Percentiles rank a stretch among this genome's conserved stretches.
These are phyloP conservation scores for Oopsacas minuta DNA, from an alignment of 37 sponge, comb jelly and placozoan genomes.

Conservation along the genomic window DNA sequence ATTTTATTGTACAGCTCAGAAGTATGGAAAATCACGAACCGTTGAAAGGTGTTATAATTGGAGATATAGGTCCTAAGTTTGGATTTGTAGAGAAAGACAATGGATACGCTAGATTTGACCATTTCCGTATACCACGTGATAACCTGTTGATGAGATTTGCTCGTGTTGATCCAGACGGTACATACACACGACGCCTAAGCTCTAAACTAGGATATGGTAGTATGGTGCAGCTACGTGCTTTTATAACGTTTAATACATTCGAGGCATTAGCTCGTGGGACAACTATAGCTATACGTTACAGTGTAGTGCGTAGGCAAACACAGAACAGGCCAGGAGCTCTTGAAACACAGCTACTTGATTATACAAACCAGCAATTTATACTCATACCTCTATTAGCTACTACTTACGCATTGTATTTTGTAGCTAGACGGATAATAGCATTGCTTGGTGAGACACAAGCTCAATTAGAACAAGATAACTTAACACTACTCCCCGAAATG, in stretches of 20 bases:
- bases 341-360: conserved; percentile 73
- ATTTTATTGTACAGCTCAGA: conserved; percentile 69
- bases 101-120: conserved; percentile 53
- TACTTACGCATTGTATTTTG: conserved; percentile 46
- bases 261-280: conserved; percentile 38
- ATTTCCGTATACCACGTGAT: conserved; percentile 78
- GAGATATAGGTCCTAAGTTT: conserved; percentile 84
- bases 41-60: conserved; percentile 55
- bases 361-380: conserved; percentile 71
- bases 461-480: conserved; percentile 46
- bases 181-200: conserved; percentile 46
- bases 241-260: conserved; percentile 21
- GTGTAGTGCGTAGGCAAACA: conserved; percentile 75
- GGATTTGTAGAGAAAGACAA: conserved; percentile 73
- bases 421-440: conserved; percentile 41
- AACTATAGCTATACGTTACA: conserved; percentile 78
- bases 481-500: conserved; percentile 65
- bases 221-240: conserved; percentile 58
- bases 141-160: conserved; percentile 71
- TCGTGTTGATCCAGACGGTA: conserved; percentile 70
- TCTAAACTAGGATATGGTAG: conserved; percentile 68
- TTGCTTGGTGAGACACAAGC: background rate
- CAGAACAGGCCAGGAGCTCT: conserved; percentile 30
- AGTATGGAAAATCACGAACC: conserved; percentile 63
- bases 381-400: conserved; percentile 73